phyloP scores from a whole-genome alignment of 2,888 invertebrate genomes.

The Drosophila demipolita region DNA sequence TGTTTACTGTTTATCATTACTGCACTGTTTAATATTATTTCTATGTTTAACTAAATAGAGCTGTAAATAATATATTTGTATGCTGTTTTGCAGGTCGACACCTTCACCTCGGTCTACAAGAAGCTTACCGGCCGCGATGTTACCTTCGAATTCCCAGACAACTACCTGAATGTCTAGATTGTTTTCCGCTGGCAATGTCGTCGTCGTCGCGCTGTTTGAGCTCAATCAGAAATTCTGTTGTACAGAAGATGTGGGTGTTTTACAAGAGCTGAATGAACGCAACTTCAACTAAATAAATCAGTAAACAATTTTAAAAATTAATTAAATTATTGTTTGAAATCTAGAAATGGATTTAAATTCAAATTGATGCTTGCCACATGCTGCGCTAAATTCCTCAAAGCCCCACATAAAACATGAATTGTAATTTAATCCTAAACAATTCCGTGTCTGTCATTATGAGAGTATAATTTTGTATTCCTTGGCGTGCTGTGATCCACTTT shows the following conservation, averaged over 20 bases:
- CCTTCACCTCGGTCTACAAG: slow-evolving; percentile 99
- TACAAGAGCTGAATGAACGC: slow-evolving; percentile 63
- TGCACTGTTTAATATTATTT: background rate
- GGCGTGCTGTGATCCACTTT: slow-evolving; percentile 21
- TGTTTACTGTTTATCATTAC: background rate
- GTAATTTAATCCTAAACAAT: slow-evolving; percentile 22
- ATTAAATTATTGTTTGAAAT: slow-evolving; percentile 32
- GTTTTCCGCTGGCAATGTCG: slow-evolving; percentile 48
- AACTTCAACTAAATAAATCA: slow-evolving; percentile 73
- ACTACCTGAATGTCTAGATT: slow-evolving; percentile 90
- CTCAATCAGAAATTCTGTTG: slow-evolving; percentile 73
- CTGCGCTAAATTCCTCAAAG: slow-evolving; percentile 2
- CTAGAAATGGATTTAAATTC: slow-evolving; percentile 19
- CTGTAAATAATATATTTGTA: slow-evolving; percentile 35
- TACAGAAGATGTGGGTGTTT: slow-evolving; percentile 72
- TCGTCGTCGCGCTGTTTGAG: slow-evolving; percentile 51
- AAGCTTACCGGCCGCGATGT: slow-evolving; percentile 99
- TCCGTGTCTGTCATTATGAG: slow-evolving; percentile 13
- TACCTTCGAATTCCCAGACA: slow-evolving; percentile 99
- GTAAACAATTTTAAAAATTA: slow-evolving; percentile 75
- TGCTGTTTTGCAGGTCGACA: slow-evolving; percentile 92
- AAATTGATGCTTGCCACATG: slow-evolving; percentile 2
- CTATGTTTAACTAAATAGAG: background rate
- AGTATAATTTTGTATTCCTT: slow-evolving; percentile 25
- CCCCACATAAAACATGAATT: slow-evolving; percentile 12